phyloP scores from a whole-genome alignment of 2,113 vertebrate species.

The Thryonomys swinderianus region DNA sequence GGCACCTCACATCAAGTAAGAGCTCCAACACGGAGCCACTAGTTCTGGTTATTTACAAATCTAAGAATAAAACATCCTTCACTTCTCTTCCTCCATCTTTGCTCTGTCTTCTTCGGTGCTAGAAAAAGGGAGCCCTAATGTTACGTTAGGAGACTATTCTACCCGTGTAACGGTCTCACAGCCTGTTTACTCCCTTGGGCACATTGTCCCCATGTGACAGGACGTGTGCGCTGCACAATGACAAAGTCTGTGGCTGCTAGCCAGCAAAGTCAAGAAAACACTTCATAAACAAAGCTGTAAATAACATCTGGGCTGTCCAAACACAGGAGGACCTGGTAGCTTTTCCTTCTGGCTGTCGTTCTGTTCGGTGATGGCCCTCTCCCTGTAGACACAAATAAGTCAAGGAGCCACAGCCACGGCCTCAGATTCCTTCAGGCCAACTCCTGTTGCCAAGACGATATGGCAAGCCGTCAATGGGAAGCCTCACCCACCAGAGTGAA shows the following conservation, averaged over 20 bases:
- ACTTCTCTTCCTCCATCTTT: constrained; percentile 82
- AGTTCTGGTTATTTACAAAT: constrained; percentile 56
- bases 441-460: constrained; percentile 74
- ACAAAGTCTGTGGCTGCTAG: constrained; percentile 88
- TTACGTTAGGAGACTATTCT: constrained; percentile 57
- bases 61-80: constrained; percentile 82
- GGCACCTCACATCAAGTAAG: background rate
- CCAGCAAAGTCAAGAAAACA: constrained; percentile 87
- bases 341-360: constrained; percentile 87
- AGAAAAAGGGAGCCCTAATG: background rate
- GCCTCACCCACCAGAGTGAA: constrained; percentile 81
- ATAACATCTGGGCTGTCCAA: constrained; percentile 89
- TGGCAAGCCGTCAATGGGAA: constrained; percentile 78
- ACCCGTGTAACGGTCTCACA: constrained; percentile 84
- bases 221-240: constrained; percentile 87
- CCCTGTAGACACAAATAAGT: constrained; percentile 83
- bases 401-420: constrained; percentile 76
- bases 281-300: constrained; percentile 89
- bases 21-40: background rate
- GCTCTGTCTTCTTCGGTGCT: constrained; percentile 82
- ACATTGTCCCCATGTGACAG: constrained; percentile 88
- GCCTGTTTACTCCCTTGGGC: constrained; percentile 86
- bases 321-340: constrained; percentile 83
- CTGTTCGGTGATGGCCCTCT: constrained; percentile 83
- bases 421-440: constrained; percentile 81